A percentile compares a stretch with the other conserved stretches of the same genome.
Evolutionary conservation across 1,140 invertebrate genomes (phyloP).

Genomic region (Gonatopus flavifemur): DNA sequence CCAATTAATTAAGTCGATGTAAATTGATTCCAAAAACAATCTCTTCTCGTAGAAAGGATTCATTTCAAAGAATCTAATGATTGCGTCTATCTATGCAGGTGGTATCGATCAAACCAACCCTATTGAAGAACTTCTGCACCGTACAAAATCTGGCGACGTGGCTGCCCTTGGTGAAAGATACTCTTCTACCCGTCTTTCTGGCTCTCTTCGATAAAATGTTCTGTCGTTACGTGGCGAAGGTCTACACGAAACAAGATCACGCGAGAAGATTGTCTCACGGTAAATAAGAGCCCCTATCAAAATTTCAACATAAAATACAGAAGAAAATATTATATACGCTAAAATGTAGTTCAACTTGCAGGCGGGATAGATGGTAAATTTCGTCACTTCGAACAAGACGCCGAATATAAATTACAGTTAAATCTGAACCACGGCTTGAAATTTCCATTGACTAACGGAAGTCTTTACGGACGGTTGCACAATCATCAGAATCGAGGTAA

Average conservation of each 20-base stretch:
- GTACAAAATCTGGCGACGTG: conserved; percentile 50
- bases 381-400: conserved; percentile 56
- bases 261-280: conserved; percentile 43
- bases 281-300: conserved; percentile 9
- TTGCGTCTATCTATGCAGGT: conserved; percentile 32
- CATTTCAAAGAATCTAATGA: too few species aligned
- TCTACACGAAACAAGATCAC: conserved; percentile 52
- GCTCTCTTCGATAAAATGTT: conserved; percentile 60
- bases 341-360: conserved; percentile 24
- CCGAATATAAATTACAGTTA: conserved; percentile 48
- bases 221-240: conserved; percentile 52
- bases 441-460: conserved; percentile 67
- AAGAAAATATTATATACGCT: background rate
- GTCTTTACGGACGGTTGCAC: conserved; percentile 56
- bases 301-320: background rate
- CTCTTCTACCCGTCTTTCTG: conserved; percentile 55
- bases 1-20: too few species aligned
- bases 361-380: conserved; percentile 64
- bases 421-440: conserved; percentile 56
- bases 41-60: too few species aligned
- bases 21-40: too few species aligned
- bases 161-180: conserved; percentile 56
- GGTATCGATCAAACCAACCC: conserved; percentile 48
- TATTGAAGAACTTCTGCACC: conserved; percentile 46
- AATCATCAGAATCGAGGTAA: conserved; percentile 49